These are phyloP conservation scores for Drosophila carrolli DNA, from an alignment of 1,140 invertebrate species.

Conservation along the genomic window DNA sequence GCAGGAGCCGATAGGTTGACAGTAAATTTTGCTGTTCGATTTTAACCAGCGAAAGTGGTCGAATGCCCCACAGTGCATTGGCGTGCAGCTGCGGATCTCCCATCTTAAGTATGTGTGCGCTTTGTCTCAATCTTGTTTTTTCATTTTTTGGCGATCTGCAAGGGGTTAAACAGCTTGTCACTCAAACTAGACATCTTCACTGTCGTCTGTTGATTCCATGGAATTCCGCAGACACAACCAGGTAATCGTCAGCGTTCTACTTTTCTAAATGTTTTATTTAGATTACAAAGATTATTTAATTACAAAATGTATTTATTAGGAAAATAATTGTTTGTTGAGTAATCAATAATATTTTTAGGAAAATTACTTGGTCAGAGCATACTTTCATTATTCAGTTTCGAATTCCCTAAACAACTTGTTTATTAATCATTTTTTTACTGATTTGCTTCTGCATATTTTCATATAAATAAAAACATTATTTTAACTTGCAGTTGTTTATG, in stretches of 20 bases:
- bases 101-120: neutral
- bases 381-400: no score
- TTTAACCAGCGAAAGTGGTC: neutral
- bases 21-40: neutral
- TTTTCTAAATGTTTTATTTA: neutral
- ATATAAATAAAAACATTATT: no score
- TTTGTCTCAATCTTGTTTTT: constrained; percentile 6
- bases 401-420: no score
- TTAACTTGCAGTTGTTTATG: no score
- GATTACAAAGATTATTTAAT: no score
- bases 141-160: constrained; percentile 4
- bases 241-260: neutral
- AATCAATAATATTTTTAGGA: no score
- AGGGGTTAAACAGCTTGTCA: constrained; percentile 17
- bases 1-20: no score
- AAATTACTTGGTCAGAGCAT: no score
- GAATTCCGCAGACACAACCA: neutral
- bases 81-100: constrained; percentile 8
- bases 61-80: neutral
- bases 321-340: no score
- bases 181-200: constrained; percentile 7
- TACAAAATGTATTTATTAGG: no score
- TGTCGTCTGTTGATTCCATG: constrained; percentile 7
- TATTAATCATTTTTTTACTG: no score
- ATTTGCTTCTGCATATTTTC: no score